Evolutionary conservation across 2,113 vertebrate species (phyloP).

Genomic region (Labeo rohita): DNA sequence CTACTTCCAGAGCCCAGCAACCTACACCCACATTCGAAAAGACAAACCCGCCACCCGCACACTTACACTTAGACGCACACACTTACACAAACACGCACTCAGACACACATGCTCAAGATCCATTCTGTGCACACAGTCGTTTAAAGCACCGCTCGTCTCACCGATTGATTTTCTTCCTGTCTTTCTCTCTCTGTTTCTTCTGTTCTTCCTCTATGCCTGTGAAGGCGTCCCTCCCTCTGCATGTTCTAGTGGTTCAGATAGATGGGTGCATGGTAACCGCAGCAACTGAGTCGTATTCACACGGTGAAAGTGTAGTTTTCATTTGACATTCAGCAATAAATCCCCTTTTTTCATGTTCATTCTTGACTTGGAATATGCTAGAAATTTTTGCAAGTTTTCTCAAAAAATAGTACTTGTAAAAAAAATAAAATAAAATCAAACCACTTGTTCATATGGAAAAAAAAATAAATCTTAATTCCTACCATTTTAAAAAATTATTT

Average conservation of each 20-base stretch:
- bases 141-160: constrained; percentile 46
- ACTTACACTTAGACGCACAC: constrained; percentile 40
- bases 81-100: constrained; percentile 35
- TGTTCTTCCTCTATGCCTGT: constrained; percentile 52
- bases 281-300: constrained; percentile 93
- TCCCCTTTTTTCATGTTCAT: constrained; percentile 80
- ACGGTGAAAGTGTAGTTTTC: constrained; percentile 88
- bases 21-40: constrained; percentile 38
- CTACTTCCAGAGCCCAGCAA: constrained; percentile 45
- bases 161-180: constrained; percentile 36
- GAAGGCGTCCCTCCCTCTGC: constrained; percentile 78
- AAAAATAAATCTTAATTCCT: constrained; percentile 92
- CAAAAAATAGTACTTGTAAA: constrained; percentile 86
- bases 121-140: constrained; percentile 36
- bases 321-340: constrained; percentile 99
- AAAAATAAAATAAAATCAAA: constrained; percentile 66
- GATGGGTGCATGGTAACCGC: constrained; percentile 98
- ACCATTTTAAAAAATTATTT: constrained; percentile 79
- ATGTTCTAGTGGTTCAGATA: constrained; percentile 99
- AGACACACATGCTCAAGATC: constrained; percentile 28
- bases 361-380: constrained; percentile 87
- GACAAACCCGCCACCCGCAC: constrained; percentile 40
- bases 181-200: constrained; percentile 29
- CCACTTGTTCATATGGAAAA: constrained; percentile 80
- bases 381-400: constrained; percentile 94